phyloP scores from a whole-genome alignment of 2,113 vertebrate species.

The Phalacrocorax pelagicus region DNA sequence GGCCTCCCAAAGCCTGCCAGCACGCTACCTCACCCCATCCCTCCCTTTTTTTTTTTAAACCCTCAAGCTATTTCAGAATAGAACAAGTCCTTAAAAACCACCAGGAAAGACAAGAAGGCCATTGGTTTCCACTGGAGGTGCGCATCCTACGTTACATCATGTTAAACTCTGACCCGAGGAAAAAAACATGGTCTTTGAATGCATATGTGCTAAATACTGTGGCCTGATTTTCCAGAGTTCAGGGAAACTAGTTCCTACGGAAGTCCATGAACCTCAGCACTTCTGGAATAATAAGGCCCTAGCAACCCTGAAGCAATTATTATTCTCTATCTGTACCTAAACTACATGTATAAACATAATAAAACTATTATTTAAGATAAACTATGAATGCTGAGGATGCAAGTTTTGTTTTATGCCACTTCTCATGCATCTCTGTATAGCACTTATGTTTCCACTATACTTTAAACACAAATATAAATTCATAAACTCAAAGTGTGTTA shows the following conservation, averaged over 20 bases:
- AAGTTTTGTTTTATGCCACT: not conserved
- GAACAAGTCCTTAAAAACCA: not conserved
- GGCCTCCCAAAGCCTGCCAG: not conserved
- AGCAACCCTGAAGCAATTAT: not conserved
- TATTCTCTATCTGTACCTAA: not conserved
- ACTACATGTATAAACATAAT: not conserved
- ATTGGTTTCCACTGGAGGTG: not conserved
- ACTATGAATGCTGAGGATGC: not conserved
- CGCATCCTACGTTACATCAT: not conserved
- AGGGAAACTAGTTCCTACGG: not conserved
- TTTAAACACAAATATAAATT: not conserved
- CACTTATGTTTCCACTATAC: not conserved
- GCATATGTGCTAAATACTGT: not conserved
- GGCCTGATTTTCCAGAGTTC: not conserved
- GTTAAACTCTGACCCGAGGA: not conserved
- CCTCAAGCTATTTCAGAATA: not conserved
- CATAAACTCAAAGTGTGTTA: not conserved
- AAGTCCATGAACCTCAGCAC: not conserved
- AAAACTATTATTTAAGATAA: conserved; percentile 2
- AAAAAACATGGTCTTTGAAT: not conserved
- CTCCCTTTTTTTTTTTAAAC: not conserved
- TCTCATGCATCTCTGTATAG: not conserved
- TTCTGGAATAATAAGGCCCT: not conserved
- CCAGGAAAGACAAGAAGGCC: not conserved
- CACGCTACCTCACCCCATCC: not conserved